A percentile compares a stretch with the other conserved stretches of the same genome.
Conservation (phyloP, 2,797 vertebrate species). For the Leucoraja ocellata region DNA sequence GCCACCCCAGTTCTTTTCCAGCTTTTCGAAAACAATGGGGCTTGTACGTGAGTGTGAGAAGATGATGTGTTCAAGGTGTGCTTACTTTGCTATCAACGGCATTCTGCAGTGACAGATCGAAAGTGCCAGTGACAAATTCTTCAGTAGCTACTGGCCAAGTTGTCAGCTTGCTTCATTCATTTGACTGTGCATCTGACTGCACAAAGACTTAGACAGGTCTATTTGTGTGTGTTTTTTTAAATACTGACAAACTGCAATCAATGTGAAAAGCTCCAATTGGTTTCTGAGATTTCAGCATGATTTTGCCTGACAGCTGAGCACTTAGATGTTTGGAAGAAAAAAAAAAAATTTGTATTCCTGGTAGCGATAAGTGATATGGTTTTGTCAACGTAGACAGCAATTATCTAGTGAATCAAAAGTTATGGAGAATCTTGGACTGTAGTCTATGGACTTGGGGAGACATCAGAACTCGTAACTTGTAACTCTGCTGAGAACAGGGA, state of each 20-base stretch:
- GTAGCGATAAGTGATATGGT: neutral
- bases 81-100: neutral
- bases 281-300: constrained; percentile 27
- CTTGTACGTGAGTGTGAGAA: neutral
- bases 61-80: neutral
- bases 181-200: neutral
- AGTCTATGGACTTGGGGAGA: too few species aligned
- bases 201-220: neutral
- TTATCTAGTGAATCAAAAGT: neutral
- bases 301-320: neutral
- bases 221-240: neutral
- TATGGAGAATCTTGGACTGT: neutral
- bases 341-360: neutral
- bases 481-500: neutral
- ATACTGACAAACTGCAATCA: neutral
- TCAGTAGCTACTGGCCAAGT: neutral
- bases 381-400: neutral
- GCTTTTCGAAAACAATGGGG: neutral
- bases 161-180: neutral
- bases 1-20: neutral
- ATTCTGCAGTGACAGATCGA: neutral
- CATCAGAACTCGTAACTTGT: neutral
- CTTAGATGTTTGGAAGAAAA: neutral
- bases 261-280: constrained; percentile 13
- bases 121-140: neutral